These are phyloP conservation scores for Delia radicum DNA, from an alignment of 1,140 invertebrate genomes.

Conservation along the genomic window DNA sequence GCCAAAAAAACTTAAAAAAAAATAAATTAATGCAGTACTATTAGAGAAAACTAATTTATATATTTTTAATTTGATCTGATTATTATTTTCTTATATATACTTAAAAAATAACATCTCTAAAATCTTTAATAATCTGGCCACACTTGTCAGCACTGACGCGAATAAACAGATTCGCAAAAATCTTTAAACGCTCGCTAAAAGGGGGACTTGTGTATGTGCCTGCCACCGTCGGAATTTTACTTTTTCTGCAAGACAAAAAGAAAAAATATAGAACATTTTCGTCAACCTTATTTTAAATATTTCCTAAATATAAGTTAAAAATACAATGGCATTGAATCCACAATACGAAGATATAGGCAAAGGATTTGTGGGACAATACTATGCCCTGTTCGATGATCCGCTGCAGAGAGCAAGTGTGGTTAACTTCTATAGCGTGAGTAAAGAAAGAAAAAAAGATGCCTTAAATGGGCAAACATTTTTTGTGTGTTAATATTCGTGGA, in stretches of 20 bases:
- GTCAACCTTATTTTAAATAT: slow-evolving; percentile 2
- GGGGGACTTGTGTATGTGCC: background rate
- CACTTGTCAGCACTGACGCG: slow-evolving; percentile 1
- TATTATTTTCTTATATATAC: too few species aligned
- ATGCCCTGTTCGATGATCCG: slow-evolving; percentile 86
- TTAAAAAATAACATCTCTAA: background rate
- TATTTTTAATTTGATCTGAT: too few species aligned
- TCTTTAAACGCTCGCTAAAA: background rate
- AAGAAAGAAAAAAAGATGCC: background rate
- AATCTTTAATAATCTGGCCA: background rate
- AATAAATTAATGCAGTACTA: too few species aligned
- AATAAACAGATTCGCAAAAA: slow-evolving; percentile 24
- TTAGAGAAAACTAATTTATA: too few species aligned
- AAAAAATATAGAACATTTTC: background rate
- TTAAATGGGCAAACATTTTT: background rate
- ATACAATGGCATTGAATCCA: slow-evolving; percentile 79
- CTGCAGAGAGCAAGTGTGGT: slow-evolving; percentile 75
- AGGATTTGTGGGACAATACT: slow-evolving; percentile 91
- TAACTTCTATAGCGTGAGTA: slow-evolving; percentile 91
- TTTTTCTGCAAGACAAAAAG: background rate
- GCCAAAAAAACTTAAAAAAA: too few species aligned
- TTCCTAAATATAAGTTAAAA: slow-evolving; percentile 17
- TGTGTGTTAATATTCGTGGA: background rate
- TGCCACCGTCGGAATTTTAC: slow-evolving; percentile 25
- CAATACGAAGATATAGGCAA: slow-evolving; percentile 90